Evolutionary conservation across 2,113 vertebrate genomes (phyloP), one percentile per base, ranked within the genome.

Genomic region (Gymnorhina tibicen): DNA sequence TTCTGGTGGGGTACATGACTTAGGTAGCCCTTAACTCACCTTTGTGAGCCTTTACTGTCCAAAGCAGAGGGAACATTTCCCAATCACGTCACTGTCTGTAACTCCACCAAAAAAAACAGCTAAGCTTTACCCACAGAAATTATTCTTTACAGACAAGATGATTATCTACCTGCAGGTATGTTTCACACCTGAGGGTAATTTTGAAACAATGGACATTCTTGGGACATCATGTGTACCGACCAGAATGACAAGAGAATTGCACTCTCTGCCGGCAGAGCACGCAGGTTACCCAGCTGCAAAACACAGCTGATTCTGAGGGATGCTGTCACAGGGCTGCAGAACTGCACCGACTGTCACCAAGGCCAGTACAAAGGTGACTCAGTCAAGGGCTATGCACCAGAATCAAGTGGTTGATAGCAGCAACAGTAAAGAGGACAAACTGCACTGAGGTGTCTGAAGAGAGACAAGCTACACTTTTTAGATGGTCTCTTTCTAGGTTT

Each of bases 161-260:
- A 84, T 27, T 17, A 47, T 66, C 47, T 9, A 47, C 46, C 37
- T 58, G 37, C 44, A 78, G 56, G 4, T 30, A 59, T 1, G 5
- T 41, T 64, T 35, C 49, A 63, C 16, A 60, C 30, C 33, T 41
- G 27, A 75, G 11, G 13, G 32, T 2, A 7, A 32, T 41, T 82
- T 50, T 62, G 68, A 84, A 89, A 74, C 14, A 70, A 28, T 1
- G 4, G 20, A 78, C 27, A 5, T 41, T 39, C 46, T 63, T 72
- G 77, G 74, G 62, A 47, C 44, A 56, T 20, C 33, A 26, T 0
- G 0, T 10, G 4, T 7, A 22, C 3, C 3, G 14, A 39, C 9
- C 9, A 12, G 41, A 44, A 3, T 2, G n/a, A 46, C 28, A 70
- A 24, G 20, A 69, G 20, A 84, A 62, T 0, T 22, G 76, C 21